Evolutionary conservation across 2,888 invertebrate species (phyloP).

Genomic region (Sinhomidia bicolor): DNA sequence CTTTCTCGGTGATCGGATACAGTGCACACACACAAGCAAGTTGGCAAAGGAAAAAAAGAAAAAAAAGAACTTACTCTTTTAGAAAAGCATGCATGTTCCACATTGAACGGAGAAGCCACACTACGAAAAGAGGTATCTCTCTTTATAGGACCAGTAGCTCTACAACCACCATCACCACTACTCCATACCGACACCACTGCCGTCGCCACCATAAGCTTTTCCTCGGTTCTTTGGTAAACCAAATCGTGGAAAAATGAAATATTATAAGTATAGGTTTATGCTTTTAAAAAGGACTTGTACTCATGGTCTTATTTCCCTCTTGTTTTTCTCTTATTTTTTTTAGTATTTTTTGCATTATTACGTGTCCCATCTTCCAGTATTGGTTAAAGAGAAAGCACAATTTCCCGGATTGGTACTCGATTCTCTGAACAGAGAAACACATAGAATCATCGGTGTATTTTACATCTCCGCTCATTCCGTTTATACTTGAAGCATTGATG

Average conservation of each 20-base stretch:
- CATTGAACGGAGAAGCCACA: conserved; percentile 35
- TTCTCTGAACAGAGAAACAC: too few species aligned
- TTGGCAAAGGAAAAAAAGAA: background rate
- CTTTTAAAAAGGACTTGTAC: background rate
- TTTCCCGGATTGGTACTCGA: background rate
- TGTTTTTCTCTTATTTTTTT: background rate
- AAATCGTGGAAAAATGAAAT: conserved; percentile 64
- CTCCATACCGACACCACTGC: conserved; percentile 10
- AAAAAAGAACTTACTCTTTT: background rate
- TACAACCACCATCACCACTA: background rate
- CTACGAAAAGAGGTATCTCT: too few species aligned
- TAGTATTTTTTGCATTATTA: background rate
- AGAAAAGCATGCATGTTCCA: background rate
- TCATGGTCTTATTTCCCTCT: background rate
- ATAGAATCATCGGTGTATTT: background rate
- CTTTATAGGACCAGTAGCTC: conserved; percentile 5
- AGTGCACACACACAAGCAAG: conserved; percentile 2
- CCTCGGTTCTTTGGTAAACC: conserved; percentile 69
- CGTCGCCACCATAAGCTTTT: conserved; percentile 47
- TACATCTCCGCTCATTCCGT: background rate
- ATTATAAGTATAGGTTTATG: background rate
- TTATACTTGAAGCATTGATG: background rate
- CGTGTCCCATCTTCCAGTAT: too few species aligned
- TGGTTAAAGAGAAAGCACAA: too few species aligned
- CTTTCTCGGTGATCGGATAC: conserved; percentile 31